A percentile compares a stretch with the other conserved stretches of the same genome.
Conservation (phyloP, 2,113 vertebrate genomes). For the Neofelis nebulosa region DNA sequence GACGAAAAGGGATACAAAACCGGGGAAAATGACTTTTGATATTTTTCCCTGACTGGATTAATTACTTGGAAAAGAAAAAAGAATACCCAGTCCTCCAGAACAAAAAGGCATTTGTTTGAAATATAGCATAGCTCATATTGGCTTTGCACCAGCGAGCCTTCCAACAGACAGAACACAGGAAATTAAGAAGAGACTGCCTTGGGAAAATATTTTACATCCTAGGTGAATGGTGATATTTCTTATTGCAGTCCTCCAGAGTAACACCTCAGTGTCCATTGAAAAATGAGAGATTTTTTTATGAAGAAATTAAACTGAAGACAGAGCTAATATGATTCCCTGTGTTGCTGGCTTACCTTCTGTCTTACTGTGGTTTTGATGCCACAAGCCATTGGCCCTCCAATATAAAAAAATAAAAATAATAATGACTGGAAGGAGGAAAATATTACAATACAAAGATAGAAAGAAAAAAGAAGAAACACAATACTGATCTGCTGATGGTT, state of each 20-base stretch:
- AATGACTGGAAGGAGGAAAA: slow-evolving; percentile 40
- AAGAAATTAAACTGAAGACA: slow-evolving; percentile 83
- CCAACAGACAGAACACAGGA: slow-evolving; percentile 74
- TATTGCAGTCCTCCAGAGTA: slow-evolving; percentile 68
- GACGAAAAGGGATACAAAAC: slow-evolving; percentile 52
- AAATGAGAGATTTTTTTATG: slow-evolving; percentile 68
- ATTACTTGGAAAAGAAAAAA: slow-evolving; percentile 77
- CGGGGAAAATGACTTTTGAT: slow-evolving; percentile 58
- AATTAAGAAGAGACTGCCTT: slow-evolving; percentile 79
- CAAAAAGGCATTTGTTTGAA: slow-evolving; percentile 79
- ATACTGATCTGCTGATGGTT: neutral
- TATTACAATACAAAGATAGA: neutral
- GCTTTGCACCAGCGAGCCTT: slow-evolving; percentile 69
- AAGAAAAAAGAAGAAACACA: neutral
- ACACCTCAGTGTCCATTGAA: slow-evolving; percentile 65
- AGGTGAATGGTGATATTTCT: slow-evolving; percentile 69
- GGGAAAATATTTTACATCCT: slow-evolving; percentile 78
- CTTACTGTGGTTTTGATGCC: slow-evolving; percentile 62
- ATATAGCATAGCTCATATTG: slow-evolving; percentile 70
- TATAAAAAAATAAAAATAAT: slow-evolving; percentile 51
- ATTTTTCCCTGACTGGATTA: slow-evolving; percentile 66
- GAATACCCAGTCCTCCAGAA: slow-evolving; percentile 63
- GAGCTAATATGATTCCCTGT: slow-evolving; percentile 55
- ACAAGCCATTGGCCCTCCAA: slow-evolving; percentile 50
- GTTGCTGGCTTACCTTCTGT: slow-evolving; percentile 46